Base-by-base conservation (phyloP, 2,113 vertebrate genomes). In the Pheucticus melanocephalus region DNA sequence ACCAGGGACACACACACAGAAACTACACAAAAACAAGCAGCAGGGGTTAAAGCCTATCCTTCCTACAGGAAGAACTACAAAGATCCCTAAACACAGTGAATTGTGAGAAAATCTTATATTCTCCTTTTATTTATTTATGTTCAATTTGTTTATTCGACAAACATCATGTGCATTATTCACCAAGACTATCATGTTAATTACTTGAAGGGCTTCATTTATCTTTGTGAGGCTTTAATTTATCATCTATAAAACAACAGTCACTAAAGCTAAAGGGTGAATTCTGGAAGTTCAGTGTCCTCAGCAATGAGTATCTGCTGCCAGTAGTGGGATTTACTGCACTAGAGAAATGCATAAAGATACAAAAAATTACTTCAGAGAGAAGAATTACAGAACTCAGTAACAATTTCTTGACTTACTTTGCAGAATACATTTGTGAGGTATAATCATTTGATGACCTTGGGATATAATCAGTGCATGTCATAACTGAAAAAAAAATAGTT, bases 341-440 rank as follows among this genome's bases (percentile, higher is more conserved):
- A 45, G 5, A 87, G 48, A 64, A 87, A 87, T 15, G 16, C 31
- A 86, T 25, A 28, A 68, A 82, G 39, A 68, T 71, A 56, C 27
- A 73, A 82, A 68, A 73, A 66, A 51, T 44, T 12, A 66, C 35
- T 92, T 88, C n/a, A 72, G 57, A 88, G 69, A 85, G 50, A 77
- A 76, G 28, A 91, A 19, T 59, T 69, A 90, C 7, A 86, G 50
- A 92, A 86, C 77, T 88, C 81, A 70, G 33, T 93, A 94, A 92
- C 47, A 94, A 92, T 40, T 80, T 51, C 87, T 95, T 28, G 45
- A 98, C 98, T 98, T 98, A 98, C 98, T 98, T 98, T 98, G 98
- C 93, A 97, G 98, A 98, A 98, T 98, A 98, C 95, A 98, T 97
- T 94, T 98, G 98, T 98, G 98, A 98, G 97, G 98, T 98, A 98